Evolutionary conservation across 2,113 vertebrate genomes (phyloP), one percentile per base, ranked within the genome.

Genomic region (Nestor notabilis): DNA sequence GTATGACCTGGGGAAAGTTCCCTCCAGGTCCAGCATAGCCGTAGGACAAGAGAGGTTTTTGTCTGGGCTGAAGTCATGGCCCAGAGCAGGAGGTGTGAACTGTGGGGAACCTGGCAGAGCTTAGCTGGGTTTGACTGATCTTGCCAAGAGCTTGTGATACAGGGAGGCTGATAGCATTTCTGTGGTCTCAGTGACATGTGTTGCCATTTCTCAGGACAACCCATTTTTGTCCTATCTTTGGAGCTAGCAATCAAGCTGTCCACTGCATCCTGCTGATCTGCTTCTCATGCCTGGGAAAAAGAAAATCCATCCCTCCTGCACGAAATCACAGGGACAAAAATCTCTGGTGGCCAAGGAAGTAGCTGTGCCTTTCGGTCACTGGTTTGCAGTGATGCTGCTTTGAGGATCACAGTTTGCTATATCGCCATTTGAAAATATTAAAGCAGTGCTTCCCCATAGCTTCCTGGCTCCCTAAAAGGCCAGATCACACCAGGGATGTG

Each of bases 181-280:
- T 3, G 1, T 6, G 47, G 14, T 66, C 63, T 47, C 3, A 1
- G 85, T 80, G 63, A 56, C 70, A 9, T 25, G 60, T 33, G n/a
- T 15, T 7, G 11, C 70, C 63, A 37, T 76, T 93, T 69, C 75
- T 72, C 75, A 41, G 70, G n/a, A 90, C 61, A n/a, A 78, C 44
- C 60, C 2, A 0, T 2, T 85, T 75, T 44, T 61, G 41, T 87
- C 55, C 46, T 66, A 31, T 13, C 61, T 33, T 44, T 58, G 72
- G 50, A 85, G n/a, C 16, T 2, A 1, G 25, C 0, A 1, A 86
- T 39, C 37, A 18, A 56, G 43, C 64, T 0, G 0, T 52, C 27
- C 76, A 41, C 80, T 17, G 18, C 58, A 49, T 83, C 60, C 83
- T 77, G 35, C 60, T 81, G 53, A 47, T 7, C 28, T 0, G 9